These are phyloP conservation scores for Phalacrocorax pelagicus DNA, from an alignment of 2,113 vertebrate species.

Conservation along the genomic window DNA sequence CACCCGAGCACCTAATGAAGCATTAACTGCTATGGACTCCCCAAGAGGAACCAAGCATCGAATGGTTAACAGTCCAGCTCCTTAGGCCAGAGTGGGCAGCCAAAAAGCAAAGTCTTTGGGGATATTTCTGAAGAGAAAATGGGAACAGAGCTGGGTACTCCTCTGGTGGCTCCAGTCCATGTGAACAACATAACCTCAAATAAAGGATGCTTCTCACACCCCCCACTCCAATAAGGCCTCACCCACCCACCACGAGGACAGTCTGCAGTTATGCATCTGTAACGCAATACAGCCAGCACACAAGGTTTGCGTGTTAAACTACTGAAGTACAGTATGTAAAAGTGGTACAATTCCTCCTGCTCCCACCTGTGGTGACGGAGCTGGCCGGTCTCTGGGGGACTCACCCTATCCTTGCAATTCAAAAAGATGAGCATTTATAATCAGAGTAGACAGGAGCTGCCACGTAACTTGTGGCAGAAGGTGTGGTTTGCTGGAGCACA, in stretches of 20 bases:
- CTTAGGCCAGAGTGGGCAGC: fast-evolving
- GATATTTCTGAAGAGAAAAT: not conserved
- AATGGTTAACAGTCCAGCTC: not conserved
- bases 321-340: not conserved
- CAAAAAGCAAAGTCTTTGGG: not conserved
- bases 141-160: not conserved
- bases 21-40: not conserved
- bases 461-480: not conserved
- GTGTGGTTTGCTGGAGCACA: not conserved
- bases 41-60: fast-evolving
- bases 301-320: not conserved
- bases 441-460: not conserved
- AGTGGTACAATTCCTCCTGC: not conserved
- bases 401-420: not conserved
- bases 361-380: not conserved
- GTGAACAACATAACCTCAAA: not conserved
- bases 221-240: not conserved
- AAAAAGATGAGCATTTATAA: not conserved
- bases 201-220: not conserved
- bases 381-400: not conserved
- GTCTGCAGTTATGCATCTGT: not conserved
- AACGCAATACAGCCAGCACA: not conserved
- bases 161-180: not conserved
- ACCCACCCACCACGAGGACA: not conserved
- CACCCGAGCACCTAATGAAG: not conserved